phyloP scores from a whole-genome alignment of 37 sponge, comb jelly and placozoan species.

The Halisarca cf. caerulea region DNA sequence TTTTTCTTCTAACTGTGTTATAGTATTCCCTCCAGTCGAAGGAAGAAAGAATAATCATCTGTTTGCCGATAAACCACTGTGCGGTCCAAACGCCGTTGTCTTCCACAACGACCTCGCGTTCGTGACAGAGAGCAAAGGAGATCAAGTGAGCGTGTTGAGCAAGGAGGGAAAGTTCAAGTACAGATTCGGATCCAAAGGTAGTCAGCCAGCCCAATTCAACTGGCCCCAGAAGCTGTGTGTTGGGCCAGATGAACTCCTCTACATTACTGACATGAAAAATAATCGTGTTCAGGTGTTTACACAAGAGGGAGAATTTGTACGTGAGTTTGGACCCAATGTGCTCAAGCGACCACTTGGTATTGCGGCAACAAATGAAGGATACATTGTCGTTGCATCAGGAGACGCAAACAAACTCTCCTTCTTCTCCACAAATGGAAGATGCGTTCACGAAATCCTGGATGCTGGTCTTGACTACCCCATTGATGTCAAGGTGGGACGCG shows the following conservation, averaged over 20 bases:
- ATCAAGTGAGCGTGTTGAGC: not conserved
- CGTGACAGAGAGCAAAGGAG: not conserved
- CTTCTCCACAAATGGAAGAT: not conserved
- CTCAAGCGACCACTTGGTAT: not conserved
- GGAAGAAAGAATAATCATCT: no score
- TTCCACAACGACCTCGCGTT: not conserved
- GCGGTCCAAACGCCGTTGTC: no score
- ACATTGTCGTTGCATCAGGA: not conserved
- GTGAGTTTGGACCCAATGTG: not conserved
- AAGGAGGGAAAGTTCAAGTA: not conserved
- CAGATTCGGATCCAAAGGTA: not conserved
- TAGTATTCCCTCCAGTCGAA: no score
- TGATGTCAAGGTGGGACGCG: not conserved
- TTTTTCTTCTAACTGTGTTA: no score
- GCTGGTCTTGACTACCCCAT: not conserved
- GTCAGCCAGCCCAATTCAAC: not conserved
- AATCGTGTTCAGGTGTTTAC: constrained; percentile 1
- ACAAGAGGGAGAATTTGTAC: constrained; percentile 7
- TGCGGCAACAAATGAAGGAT: not conserved
- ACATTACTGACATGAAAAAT: not conserved
- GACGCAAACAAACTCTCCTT: not conserved
- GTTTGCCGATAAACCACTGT: no score
- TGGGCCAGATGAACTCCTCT: not conserved
- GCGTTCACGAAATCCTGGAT: constrained; percentile 1
- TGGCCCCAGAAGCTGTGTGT: not conserved